phyloP scores from a whole-genome alignment of 2,888 invertebrate species.

The Macrophya alboannulata region DNA sequence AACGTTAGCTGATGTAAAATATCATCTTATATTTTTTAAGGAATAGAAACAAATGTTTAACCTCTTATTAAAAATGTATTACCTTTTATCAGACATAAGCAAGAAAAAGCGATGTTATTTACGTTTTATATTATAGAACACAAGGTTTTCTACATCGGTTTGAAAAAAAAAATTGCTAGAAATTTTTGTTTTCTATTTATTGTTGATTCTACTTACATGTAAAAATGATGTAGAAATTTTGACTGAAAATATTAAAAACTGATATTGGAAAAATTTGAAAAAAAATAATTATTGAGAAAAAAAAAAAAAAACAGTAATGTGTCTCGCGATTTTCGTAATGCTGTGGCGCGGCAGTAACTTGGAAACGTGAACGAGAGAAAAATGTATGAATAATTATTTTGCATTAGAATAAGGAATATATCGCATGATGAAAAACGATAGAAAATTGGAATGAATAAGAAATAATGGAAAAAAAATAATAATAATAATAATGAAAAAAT shows the following conservation, averaged over 20 bases:
- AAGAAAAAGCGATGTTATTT: background rate
- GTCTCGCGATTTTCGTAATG: slow-evolving; percentile 7
- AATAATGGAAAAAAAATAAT: slow-evolving; percentile 50
- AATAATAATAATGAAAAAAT: slow-evolving; percentile 20
- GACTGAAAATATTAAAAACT: background rate
- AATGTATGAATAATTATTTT: slow-evolving; percentile 31
- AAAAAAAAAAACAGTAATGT: background rate
- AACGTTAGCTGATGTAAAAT: background rate
- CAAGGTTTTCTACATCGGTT: background rate
- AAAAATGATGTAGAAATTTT: background rate
- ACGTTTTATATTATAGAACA: background rate
- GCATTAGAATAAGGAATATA: slow-evolving; percentile 34
- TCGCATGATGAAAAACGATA: background rate
- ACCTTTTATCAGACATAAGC: background rate
- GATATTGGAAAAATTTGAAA: background rate
- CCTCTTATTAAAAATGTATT: background rate
- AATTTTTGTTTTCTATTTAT: background rate
- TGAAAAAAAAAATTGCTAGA: background rate
- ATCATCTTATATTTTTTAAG: background rate
- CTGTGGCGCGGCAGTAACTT: background rate
- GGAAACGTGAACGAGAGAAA: slow-evolving; percentile 34
- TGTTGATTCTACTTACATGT: background rate
- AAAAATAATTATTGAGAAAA: too few relatives aligned
- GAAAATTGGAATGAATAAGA: background rate
- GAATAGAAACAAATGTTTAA: background rate